phyloP scores from a whole-genome alignment of 1,140 invertebrate genomes.

The Apis laboriosa region DNA sequence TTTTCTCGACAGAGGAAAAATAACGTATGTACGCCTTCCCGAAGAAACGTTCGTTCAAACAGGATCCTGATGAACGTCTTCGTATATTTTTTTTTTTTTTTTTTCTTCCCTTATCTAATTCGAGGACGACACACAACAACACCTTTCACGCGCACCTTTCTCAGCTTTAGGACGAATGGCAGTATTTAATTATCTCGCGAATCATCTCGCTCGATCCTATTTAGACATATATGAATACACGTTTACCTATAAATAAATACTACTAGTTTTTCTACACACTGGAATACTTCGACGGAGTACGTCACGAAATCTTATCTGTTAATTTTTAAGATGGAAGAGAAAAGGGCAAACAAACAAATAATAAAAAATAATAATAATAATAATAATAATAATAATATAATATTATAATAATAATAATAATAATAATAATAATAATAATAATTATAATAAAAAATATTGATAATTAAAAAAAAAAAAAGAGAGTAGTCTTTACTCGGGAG shows the following conservation, averaged over 20 bases:
- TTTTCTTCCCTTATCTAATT: neutral
- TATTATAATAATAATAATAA: conserved; percentile 23
- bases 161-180: conserved; percentile 15
- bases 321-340: conserved; percentile 51
- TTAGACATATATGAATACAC: conserved; percentile 46
- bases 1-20: neutral
- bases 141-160: neutral
- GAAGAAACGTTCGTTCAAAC: neutral
- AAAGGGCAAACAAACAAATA: conserved; percentile 54
- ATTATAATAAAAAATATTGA: conserved; percentile 23
- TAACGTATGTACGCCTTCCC: neutral
- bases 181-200: conserved; percentile 5
- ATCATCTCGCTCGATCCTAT: conserved; percentile 12
- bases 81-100: neutral
- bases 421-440: conserved; percentile 8
- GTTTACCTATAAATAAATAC: conserved; percentile 75
- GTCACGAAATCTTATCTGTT: conserved; percentile 51
- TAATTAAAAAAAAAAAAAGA: conserved; percentile 20
- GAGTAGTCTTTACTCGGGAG: conserved; percentile 40
- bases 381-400: conserved; percentile 21
- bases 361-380: conserved; percentile 52
- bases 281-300: conserved; percentile 71
- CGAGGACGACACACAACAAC: neutral
- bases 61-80: neutral
- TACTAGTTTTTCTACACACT: conserved; percentile 71